Evolutionary conservation across 2,888 invertebrate genomes (phyloP).

Genomic region (Operophtera brumata): DNA sequence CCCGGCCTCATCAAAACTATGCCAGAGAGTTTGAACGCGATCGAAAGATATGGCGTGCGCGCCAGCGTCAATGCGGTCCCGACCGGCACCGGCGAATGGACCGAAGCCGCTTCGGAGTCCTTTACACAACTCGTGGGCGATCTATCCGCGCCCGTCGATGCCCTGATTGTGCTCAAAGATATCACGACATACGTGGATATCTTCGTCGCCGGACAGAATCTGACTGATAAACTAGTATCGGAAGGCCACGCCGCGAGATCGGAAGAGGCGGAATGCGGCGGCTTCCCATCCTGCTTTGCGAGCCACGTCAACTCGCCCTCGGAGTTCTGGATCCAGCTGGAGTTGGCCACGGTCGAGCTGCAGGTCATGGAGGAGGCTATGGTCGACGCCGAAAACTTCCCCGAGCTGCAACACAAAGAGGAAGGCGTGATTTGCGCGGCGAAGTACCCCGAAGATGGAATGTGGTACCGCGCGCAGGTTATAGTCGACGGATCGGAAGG

Average conservation of each 20-base stretch:
- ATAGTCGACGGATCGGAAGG: constrained; percentile 78
- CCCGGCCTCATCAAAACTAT: constrained; percentile 82
- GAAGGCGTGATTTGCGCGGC: constrained; percentile 83
- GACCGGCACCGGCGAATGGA: constrained; percentile 83
- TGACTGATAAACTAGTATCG: constrained; percentile 81
- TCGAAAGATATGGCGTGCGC: constrained; percentile 81
- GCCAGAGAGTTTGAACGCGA: constrained; percentile 78
- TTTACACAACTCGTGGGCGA: constrained; percentile 77
- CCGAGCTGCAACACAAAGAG: constrained; percentile 66
- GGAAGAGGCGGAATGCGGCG: constrained; percentile 71
- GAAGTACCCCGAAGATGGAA: constrained; percentile 82
- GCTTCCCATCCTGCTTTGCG: constrained; percentile 83
- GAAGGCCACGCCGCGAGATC: constrained; percentile 80
- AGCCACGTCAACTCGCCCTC: constrained; percentile 87
- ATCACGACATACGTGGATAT: constrained; percentile 84
- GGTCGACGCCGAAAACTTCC: constrained; percentile 77
- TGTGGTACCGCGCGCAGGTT: constrained; percentile 85
- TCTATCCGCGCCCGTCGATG: constrained; percentile 72
- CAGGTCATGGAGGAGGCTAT: constrained; percentile 82
- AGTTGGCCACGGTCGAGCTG: constrained; percentile 79
- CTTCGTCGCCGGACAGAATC: constrained; percentile 80
- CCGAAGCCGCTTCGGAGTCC: constrained; percentile 81
- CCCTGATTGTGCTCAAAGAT: constrained; percentile 80
- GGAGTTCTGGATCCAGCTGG: constrained; percentile 90
- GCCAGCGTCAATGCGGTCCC: constrained; percentile 86